Conservation (phyloP, 2,113 vertebrate species). For the Chlorodrepanis virens region DNA sequence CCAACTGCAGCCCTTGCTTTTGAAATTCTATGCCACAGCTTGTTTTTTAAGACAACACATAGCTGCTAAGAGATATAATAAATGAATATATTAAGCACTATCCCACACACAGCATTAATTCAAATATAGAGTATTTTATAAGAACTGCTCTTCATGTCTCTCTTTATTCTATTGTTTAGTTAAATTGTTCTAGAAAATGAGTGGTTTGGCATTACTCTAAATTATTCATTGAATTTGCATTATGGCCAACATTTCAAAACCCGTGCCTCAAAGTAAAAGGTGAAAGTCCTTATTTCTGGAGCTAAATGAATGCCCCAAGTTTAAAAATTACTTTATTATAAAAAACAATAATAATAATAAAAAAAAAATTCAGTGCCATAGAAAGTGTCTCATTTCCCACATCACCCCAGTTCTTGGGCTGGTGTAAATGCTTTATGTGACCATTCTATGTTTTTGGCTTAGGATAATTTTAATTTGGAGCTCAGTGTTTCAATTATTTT, state of each 20-base stretch:
- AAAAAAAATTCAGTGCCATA: neutral
- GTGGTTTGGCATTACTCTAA: neutral
- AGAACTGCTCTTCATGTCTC: neutral
- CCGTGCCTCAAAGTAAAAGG: neutral
- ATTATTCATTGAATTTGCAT: neutral
- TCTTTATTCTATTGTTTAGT: neutral
- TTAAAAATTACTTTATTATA: neutral
- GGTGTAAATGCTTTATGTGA: neutral
- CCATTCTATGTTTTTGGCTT: neutral
- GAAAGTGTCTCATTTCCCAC: neutral
- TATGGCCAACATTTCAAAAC: neutral
- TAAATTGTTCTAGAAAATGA: neutral
- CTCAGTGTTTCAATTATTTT: neutral
- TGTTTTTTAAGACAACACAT: constrained; percentile 56
- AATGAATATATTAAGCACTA: constrained; percentile 14
- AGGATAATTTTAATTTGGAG: neutral
- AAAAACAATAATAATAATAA: neutral
- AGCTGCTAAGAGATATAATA: constrained; percentile 48
- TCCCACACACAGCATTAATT: neutral
- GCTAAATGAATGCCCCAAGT: neutral
- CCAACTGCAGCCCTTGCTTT: neutral
- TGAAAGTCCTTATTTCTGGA: neutral
- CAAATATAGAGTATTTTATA: neutral
- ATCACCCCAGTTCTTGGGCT: neutral
- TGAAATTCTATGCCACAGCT: constrained; percentile 41